These are phyloP conservation scores for Parnassius orleans DNA, from an alignment of 2,888 invertebrate species.

Conservation along the genomic window DNA sequence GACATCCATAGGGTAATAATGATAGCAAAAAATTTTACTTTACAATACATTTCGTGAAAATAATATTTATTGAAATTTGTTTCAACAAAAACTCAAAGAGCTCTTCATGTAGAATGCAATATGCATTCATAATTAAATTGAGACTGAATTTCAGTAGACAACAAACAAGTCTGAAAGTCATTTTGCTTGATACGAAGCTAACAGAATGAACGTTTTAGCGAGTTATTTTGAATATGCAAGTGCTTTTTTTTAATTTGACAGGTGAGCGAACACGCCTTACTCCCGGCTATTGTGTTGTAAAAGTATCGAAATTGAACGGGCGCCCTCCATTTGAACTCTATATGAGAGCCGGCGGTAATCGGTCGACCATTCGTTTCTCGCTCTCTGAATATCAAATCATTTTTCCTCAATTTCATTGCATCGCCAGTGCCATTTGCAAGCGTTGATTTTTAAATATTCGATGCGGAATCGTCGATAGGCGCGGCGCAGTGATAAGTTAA, in stretches of 20 bases:
- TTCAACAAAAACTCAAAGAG: neutral
- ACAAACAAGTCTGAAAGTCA: slow-evolving; percentile 29
- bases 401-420: slow-evolving; percentile 67
- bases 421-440: slow-evolving; percentile 47
- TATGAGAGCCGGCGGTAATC: slow-evolving; percentile 68
- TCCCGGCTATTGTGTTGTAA: slow-evolving; percentile 73
- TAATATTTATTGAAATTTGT: neutral
- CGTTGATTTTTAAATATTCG: slow-evolving; percentile 43
- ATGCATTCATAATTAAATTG: slow-evolving; percentile 17
- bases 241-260: slow-evolving; percentile 78
- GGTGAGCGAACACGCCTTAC: slow-evolving; percentile 77
- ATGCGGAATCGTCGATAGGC: slow-evolving; percentile 37
- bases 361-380: slow-evolving; percentile 60
- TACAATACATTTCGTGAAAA: no score
- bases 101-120: neutral
- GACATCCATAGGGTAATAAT: no score
- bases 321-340: slow-evolving; percentile 70
- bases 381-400: slow-evolving; percentile 69
- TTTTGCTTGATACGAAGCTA: slow-evolving; percentile 28
- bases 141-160: slow-evolving; percentile 28
- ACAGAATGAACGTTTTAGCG: slow-evolving; percentile 35
- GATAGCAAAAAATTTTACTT: no score
- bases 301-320: slow-evolving; percentile 78
- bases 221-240: slow-evolving; percentile 65
- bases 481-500: slow-evolving; percentile 49